Base-by-base conservation (phyloP, 2,888 invertebrate genomes). In the Drosophila barbarae region DNA sequence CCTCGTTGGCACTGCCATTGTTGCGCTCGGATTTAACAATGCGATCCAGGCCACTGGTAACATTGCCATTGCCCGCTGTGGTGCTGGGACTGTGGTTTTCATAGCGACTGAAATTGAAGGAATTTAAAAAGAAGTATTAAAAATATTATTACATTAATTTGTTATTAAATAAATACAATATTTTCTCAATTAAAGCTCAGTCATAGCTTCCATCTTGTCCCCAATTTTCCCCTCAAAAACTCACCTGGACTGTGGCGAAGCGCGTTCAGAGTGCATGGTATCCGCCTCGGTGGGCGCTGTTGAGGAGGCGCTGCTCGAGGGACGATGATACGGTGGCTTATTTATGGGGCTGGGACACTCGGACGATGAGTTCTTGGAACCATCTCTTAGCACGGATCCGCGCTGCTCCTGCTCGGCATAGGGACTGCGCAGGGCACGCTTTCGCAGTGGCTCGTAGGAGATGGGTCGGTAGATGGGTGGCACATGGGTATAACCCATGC, bases 321-420 rank as follows among this genome's bases (percentile, higher is more conserved):
- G 90, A 52, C 90, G 87, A 73, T 89, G 89, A 47, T 87, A 87
- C 65, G 87, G 83, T 50, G 87, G 85, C 84, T 90, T 90, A 52
- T 86, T 88, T 38, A 91, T 90, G 38, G 91, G 91, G 65, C 90
- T 90, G 46, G 91, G 90, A 73, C 90, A 89, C 60, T 89, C 90
- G 34, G 89, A 87, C 39, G 89, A 87, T 69, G 86, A 90, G 74
- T 88, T 89, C 73, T 90, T 90, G 23, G 90, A 90, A 51, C 90
- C 90, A 84, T 94, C 94, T 61, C 94, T 90, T 76, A 94, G 87
- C 18, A 94, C 94, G 69, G 93, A 93, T 46, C 93, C 93, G 73
- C 93, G 90, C 61, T 90, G 88, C 67, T 90, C 90, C 74, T 89
- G 90, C 60, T 90, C 89, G 67, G 86, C 86, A 69, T 88, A 90